Evolutionary conservation across 1,140 invertebrate species (phyloP).

Genomic region (Chymomyza costata): DNA sequence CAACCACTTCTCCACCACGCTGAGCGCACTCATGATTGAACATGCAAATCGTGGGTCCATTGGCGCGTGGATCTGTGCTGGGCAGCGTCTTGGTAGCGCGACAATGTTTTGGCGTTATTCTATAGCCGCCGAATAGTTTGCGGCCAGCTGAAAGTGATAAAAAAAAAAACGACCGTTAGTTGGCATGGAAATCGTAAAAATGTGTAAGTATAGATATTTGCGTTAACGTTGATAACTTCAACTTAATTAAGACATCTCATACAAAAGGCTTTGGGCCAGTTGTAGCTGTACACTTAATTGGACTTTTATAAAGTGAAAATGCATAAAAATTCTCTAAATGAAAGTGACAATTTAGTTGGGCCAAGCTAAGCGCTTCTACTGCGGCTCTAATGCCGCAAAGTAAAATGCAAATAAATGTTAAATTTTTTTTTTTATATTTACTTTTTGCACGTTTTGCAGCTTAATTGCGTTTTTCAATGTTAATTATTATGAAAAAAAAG

Average conservation of each 20-base stretch:
- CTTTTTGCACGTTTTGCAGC: background rate
- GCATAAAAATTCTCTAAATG: constrained; percentile 54
- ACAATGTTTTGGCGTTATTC: constrained; percentile 87
- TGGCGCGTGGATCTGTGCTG: constrained; percentile 77
- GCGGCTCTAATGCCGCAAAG: no score
- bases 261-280: constrained; percentile 21
- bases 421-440: constrained; percentile 16
- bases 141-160: constrained; percentile 78
- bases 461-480: constrained; percentile 40
- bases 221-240: background rate
- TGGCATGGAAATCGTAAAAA: background rate
- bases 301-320: constrained; percentile 49
- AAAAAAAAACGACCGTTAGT: no score
- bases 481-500: constrained; percentile 34
- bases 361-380: no score
- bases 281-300: constrained; percentile 54
- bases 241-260: constrained; percentile 31
- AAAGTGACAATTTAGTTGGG: constrained; percentile 51
- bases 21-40: constrained; percentile 93
- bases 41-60: constrained; percentile 91
- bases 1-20: constrained; percentile 87
- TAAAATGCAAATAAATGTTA: no score
- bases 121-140: constrained; percentile 89
- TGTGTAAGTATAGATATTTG: background rate
- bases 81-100: constrained; percentile 78